Base-by-base conservation (phyloP, 1,140 invertebrate genomes). In the Drosophila sturtevanti region DNA sequence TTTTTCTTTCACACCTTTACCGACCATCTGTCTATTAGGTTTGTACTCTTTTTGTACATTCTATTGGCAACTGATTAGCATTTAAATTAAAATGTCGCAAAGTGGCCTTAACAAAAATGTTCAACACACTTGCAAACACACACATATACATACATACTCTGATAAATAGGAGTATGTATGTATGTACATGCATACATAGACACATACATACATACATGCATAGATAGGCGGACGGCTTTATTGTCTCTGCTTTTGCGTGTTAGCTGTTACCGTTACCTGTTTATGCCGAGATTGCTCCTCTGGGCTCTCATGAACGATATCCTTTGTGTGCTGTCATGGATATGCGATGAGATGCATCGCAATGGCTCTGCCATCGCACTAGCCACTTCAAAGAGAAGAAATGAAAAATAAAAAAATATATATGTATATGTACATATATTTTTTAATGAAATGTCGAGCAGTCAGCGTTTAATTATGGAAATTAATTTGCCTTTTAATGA, bases 1-100 rank as follows among this genome's bases (percentile, higher is more conserved):
- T 18, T 1, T 21, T 1, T 21, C 41, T 61, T 27, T 27, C 55
- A 52, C 59, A 24, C 44, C 38, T 64, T 31, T 54, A 51, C 38
- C 52, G 7, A 35, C 41, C 55, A 79, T 70, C 69, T 79, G 77
- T 74, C 71, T 75, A 48, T 48, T 48, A 48, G 41, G 41, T 48
- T 48, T 48, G 41, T 79, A 65, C 77, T 69, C 74, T 78, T 78
- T 63, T 61, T 78, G 64, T 62, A 54, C 78, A 67, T 58, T 85
- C 81, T 86, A 85, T 85, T 87, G 81, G 81, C 81, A 85, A 87
- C 81, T 86, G 81, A 86, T 86, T 86, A 86, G 81, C 81, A 86
- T 86, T 86, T 86, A 86, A 86, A 86, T 86, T 86, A 86, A 86
- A 86, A 86, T 87, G 81, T 86, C 81, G 81, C 81, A 86, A 86